Percentiles rank a stretch among this genome's conserved stretches.
Conservation (phyloP, 1,140 invertebrate genomes). For the Chelonus insularis region DNA sequence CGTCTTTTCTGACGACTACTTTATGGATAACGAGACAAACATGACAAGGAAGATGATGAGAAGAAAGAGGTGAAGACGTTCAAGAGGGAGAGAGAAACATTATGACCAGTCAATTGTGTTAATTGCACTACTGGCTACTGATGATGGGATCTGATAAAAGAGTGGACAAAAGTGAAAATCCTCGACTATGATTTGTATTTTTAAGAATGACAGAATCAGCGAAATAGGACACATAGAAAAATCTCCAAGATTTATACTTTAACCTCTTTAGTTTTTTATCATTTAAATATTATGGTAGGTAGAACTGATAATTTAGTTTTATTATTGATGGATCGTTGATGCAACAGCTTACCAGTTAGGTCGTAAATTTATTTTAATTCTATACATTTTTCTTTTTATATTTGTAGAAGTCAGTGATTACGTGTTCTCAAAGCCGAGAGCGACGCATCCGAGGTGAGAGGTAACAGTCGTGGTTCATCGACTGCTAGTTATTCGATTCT, state of each 20-base stretch:
- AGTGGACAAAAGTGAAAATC: conserved; percentile 27
- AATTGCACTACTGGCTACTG: conserved; percentile 23
- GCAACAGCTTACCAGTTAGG: background rate
- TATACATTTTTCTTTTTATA: background rate
- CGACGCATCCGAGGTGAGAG: conserved; percentile 19
- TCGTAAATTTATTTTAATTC: conserved; percentile 4
- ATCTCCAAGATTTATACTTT: background rate
- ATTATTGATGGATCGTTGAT: conserved; percentile 4
- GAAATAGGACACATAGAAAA: background rate
- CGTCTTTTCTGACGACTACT: background rate
- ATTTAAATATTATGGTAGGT: background rate
- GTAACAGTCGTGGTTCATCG: conserved; percentile 10
- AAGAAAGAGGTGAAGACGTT: background rate
- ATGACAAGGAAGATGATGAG: background rate
- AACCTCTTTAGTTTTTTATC: background rate
- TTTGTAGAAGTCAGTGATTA: conserved; percentile 6
- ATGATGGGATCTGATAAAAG: conserved; percentile 5
- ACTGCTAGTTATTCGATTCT: background rate
- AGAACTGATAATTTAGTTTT: conserved; percentile 15
- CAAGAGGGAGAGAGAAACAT: background rate
- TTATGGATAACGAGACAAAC: conserved; percentile 16
- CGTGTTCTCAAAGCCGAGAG: background rate
- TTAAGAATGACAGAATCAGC: background rate
- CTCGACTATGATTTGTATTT: background rate
- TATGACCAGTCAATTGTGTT: conserved; percentile 24